Base-by-base conservation (phyloP, 2,113 vertebrate species). In the Telmatochromis sp. region DNA sequence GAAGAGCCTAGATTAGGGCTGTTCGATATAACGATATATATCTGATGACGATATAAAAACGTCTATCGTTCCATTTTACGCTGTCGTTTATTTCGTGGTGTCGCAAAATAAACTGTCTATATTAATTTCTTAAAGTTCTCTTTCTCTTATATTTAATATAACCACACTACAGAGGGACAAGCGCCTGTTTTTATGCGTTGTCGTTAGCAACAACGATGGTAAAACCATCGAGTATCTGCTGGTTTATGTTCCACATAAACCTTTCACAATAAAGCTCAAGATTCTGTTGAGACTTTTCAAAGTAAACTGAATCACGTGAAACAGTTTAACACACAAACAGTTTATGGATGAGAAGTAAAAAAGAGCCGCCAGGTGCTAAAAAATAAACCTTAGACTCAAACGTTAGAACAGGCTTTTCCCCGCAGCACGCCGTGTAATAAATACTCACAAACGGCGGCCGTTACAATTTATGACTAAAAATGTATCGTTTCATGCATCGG, bases 191-290 rank as follows among this genome's bases (percentile, higher is more conserved):
- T 51, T 51, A 51, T 19, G 47, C 8, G 17, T 51, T 19, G 47
- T 51, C 7, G 17, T 19, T 47, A 47, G 14, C 45, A 47, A 17
- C 45, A 47, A 47, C 7, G 4, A 7, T 0, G 14, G 45, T 47
- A 47, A 15, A 0, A 7, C 17, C 8, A 9, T 2, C 0, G 1
- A 1, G 6, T 45, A 2, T 26, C 26, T 26, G 26, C 26, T 17
- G 0, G 45, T 47, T 47, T 47, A 0, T 6, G 0, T 53, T 53
- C 51, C 51, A 53, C 19, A 21, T 53, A 11, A 51, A 51, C 47
- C 47, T 9, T 51, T 51, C 17, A 51, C 47, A 51, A 51, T 51
- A 51, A 51, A 51, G 47, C 47, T 51, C 47, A 19, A 51, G 47
- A 9, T 51, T 1, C 47, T 0, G 3, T 51, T 51, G 47, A 51